Evolutionary conservation across 2,797 vertebrate genomes (phyloP), one percentile per base, ranked within the genome.

Genomic region (Notolabrus celidotus): DNA sequence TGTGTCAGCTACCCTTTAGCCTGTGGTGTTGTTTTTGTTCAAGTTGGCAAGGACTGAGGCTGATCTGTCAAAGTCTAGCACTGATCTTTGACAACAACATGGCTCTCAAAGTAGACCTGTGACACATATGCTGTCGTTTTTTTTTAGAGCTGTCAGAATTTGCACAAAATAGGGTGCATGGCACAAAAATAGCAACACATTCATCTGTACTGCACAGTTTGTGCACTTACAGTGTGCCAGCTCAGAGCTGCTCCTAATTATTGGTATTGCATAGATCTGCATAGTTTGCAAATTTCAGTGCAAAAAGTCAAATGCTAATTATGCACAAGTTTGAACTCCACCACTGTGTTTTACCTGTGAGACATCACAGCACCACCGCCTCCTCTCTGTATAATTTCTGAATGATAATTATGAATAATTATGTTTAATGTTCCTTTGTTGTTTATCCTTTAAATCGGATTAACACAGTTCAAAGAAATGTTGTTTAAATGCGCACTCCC

Each of bases 1-100:
- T 42, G 45, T 74, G 58, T 74, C 70, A 52, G 65, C 79, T 60
- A 53, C 31, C 56, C 57, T 65, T 54, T 47, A 19, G 49, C 59
- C 29, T 3, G 27, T 57, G 34, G 45, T 64, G 20, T 11, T 77
- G 71, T 76, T 71, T 75, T 67, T 15, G 52, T 51, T 23, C 36
- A 56, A 41, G 31, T 43, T 46, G 11, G 10, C 58, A 8, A 43
- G 47, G 53, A 69, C 50, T 67, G 55, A 57, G 63, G 22, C 66
- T 33, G 10, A 67, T 64, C 54, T 43, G 50, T 74, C 60, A 29
- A 74, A 20, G 41, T 25, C 33, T 31, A 51, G 55, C 46, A 42
- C 25, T 69, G 34, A 55, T 77, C 25, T 68, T 67, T 67, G 38
- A 61, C 53, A 50, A 12, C 50, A 68, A 22, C 39, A 16, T 52